Percentiles rank a stretch among this genome's conserved stretches.
These are phyloP conservation scores for Pelecanus crispus DNA, from an alignment of 2,113 vertebrate genomes.

Conservation along the genomic window DNA sequence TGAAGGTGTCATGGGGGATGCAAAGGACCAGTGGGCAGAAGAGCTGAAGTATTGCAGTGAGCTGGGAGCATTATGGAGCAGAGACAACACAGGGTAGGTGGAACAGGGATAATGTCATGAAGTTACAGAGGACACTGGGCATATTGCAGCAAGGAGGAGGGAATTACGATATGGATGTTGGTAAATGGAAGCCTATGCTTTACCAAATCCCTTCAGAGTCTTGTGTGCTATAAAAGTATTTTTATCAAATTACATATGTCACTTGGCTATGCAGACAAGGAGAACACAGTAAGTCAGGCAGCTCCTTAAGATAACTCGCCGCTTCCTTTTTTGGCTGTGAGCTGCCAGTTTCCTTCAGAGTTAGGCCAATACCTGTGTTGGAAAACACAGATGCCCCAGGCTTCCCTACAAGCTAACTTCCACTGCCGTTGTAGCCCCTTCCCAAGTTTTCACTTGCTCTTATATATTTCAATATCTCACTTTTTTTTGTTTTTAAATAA, in stretches of 20 bases:
- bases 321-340: neutral
- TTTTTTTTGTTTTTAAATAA: neutral
- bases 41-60: neutral
- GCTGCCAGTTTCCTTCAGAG: neutral
- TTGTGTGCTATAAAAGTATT: neutral
- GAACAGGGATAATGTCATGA: neutral
- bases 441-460: neutral
- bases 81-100: neutral
- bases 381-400: neutral
- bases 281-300: neutral
- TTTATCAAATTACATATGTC: neutral
- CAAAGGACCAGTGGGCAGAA: neutral
- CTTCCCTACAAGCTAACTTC: neutral
- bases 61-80: neutral
- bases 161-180: neutral
- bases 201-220: neutral
- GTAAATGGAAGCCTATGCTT: neutral
- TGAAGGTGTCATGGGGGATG: neutral
- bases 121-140: neutral
- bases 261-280: neutral
- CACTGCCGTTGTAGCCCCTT: neutral
- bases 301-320: neutral
- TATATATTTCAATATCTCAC: neutral
- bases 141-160: neutral
- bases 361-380: neutral